phyloP scores from a whole-genome alignment of 2,113 vertebrate species.

The Heteronetta atricapilla region DNA sequence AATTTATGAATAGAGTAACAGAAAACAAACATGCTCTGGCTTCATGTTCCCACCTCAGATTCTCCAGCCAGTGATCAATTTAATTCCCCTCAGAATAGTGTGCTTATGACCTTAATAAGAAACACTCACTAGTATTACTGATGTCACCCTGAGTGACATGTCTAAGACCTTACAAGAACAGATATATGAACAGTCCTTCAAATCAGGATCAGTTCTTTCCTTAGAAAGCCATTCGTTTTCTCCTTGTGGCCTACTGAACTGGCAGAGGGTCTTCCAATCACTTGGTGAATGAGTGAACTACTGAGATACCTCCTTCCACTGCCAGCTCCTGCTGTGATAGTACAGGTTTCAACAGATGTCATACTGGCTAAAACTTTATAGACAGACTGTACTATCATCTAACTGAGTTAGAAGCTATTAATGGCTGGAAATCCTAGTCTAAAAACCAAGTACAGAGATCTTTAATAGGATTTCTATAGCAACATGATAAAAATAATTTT shows the following conservation, averaged over 20 bases:
- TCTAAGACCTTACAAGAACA: not conserved
- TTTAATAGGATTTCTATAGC: not conserved
- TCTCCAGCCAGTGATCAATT: not conserved
- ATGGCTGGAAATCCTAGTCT: not conserved
- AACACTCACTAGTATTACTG: not conserved
- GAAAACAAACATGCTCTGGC: not conserved
- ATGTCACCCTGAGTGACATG: not conserved
- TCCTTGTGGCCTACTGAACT: not conserved
- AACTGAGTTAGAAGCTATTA: not conserved
- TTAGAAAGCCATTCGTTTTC: not conserved
- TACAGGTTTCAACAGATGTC: not conserved
- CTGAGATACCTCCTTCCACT: not conserved
- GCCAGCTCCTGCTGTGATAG: not conserved
- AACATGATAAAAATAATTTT: not conserved
- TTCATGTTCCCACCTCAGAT: not conserved
- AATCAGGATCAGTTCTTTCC: not conserved
- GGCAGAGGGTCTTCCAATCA: not conserved
- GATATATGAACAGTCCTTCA: not conserved
- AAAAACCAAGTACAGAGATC: not conserved
- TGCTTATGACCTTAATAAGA: not conserved
- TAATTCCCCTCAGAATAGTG: not conserved
- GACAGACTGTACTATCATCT: not conserved
- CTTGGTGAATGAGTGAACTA: not conserved
- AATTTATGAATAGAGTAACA: not conserved
- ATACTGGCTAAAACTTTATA: not conserved